These are phyloP conservation scores for Carposina sasakii DNA, from an alignment of 1,140 invertebrate genomes.

Conservation along the genomic window DNA sequence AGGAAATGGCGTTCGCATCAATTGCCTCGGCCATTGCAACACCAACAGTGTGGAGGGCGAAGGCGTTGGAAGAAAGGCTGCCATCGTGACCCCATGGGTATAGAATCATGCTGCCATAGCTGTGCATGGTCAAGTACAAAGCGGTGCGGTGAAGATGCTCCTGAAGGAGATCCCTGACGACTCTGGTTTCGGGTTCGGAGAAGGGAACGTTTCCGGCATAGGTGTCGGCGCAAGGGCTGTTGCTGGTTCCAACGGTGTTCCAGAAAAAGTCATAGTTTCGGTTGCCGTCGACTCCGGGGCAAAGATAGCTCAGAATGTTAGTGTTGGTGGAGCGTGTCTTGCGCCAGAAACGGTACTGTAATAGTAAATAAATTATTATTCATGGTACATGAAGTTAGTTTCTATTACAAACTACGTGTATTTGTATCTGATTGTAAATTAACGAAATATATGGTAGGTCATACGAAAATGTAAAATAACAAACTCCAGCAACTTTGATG, in stretches of 20 bases:
- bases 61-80: slow-evolving; percentile 35
- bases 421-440: too few species aligned
- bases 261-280: slow-evolving; percentile 75
- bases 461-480: too few species aligned
- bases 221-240: slow-evolving; percentile 76
- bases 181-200: slow-evolving; percentile 80
- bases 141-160: slow-evolving; percentile 63
- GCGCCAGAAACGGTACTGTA: slow-evolving; percentile 48
- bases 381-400: not conserved
- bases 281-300: slow-evolving; percentile 72
- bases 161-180: slow-evolving; percentile 72
- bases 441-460: too few species aligned
- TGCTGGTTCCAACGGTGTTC: slow-evolving; percentile 76
- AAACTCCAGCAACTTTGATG: too few species aligned
- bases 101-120: slow-evolving; percentile 74
- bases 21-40: slow-evolving; percentile 54
- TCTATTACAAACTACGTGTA: slow-evolving; percentile 4
- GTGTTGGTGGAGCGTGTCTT: slow-evolving; percentile 34
- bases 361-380: slow-evolving; percentile 22
- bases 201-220: slow-evolving; percentile 79
- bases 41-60: slow-evolving; percentile 48
- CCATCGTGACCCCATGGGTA: slow-evolving; percentile 77
- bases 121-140: slow-evolving; percentile 77
- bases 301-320: slow-evolving; percentile 21
- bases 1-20: slow-evolving; percentile 23